Evolutionary conservation across 37 sponge, comb jelly and placozoan species (phyloP), one percentile per base, ranked within the genome.

Genomic region (Sycon ciliatum): DNA sequence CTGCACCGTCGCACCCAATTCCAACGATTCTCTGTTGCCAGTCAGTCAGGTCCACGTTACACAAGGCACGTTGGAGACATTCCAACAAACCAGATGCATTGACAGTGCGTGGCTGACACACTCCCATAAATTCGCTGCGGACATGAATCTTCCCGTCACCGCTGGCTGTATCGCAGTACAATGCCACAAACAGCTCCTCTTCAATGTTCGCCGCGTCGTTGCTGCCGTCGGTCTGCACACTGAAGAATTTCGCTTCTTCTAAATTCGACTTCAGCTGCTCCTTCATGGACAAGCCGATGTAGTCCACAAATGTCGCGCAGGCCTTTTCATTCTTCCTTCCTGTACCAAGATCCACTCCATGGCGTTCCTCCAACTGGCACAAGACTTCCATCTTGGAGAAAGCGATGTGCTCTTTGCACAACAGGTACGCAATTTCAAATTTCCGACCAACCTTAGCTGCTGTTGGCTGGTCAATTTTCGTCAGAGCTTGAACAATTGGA

Each of bases 141-240:
- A 60, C 63, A 24, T 60, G 63, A 9, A 60, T 24, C 16, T 60
- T 23, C 9, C 63, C 63, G 16, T 60, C 63, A 60, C 16, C 63
- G 16, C 24, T 30, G 9, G 11, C 7, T 22, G 63, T 9, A 28
- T 60, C 63, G n/a, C 7, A 60, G 16, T 60, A 60, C 11, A 60
- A 23, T 60, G 63, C 32, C 32, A 28, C 26, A 18, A 60, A 60
- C 63, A 60, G 63, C 32, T 60, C 63, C 26, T 18, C 16, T 60
- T 60, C 63, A 60, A 28, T 28, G 22, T 60, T 60, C 26, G 29
- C 63, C 7, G 63, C 63, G 16, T 60, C n/a, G 7, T 11, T 9
- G 7, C 22, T n/a, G 7, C 29, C 9, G 16, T 60, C n/a, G 9
- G 9, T 9, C 26, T 60, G 63, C 27, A 60, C n/a, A 28, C 29